These are phyloP conservation scores for Mythimna lalbum DNA, from an alignment of 2,888 invertebrate genomes.

Conservation along the genomic window DNA sequence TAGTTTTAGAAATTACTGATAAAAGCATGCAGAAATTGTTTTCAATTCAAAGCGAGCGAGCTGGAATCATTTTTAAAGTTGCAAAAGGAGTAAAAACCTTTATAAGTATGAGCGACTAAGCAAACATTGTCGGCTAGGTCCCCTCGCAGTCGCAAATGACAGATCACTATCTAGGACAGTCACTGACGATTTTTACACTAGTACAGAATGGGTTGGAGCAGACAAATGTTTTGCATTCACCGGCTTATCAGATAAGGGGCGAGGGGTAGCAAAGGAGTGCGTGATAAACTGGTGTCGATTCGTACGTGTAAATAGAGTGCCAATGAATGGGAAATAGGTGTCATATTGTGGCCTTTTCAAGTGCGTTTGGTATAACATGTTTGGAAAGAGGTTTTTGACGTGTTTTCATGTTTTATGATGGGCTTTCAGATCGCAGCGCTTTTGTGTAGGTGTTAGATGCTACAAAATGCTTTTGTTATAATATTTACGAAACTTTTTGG, in stretches of 20 bases:
- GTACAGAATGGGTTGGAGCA: conserved; percentile 84
- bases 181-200: conserved; percentile 90
- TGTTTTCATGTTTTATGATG: conserved; percentile 44
- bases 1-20: conserved; percentile 7
- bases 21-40: conserved; percentile 14
- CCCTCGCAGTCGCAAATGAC: conserved; percentile 80
- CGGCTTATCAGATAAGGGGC: conserved; percentile 86
- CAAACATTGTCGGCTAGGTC: conserved; percentile 70
- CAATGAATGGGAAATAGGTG: conserved; percentile 87
- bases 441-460: conserved; percentile 8
- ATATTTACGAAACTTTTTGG: not conserved
- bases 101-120: conserved; percentile 56
- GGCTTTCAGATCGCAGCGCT: conserved; percentile 24
- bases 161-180: conserved; percentile 88
- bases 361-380: conserved; percentile 65
- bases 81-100: conserved; percentile 51
- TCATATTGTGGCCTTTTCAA: conserved; percentile 78
- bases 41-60: conserved; percentile 28
- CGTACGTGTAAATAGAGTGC: conserved; percentile 84
- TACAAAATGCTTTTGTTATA: conserved; percentile 1
- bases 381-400: conserved; percentile 48
- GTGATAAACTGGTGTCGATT: conserved; percentile 88
- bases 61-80: conserved; percentile 39
- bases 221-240: conserved; percentile 89
- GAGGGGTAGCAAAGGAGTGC: conserved; percentile 84